phyloP scores from a whole-genome alignment of 2,113 vertebrate genomes.

The Hypocryptadius cinnamomeus region DNA sequence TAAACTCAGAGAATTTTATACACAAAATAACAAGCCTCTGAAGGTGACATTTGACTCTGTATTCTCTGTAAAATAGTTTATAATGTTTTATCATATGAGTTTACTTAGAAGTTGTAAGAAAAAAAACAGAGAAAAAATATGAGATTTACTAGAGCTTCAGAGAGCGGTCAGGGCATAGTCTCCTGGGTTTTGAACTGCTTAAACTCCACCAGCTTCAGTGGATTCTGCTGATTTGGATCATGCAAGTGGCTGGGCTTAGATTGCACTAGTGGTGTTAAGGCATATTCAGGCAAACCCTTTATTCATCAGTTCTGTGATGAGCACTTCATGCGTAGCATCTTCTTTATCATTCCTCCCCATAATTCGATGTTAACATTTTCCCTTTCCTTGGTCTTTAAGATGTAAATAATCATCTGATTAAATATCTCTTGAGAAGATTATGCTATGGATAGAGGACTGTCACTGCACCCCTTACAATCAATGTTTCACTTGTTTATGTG shows the following conservation, averaged over 20 bases:
- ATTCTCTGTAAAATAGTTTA: neutral
- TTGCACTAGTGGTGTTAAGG: conserved; percentile 17
- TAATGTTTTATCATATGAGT: neutral
- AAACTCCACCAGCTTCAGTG: neutral
- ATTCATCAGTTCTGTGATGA: conserved; percentile 59
- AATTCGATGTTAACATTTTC: conserved; percentile 56
- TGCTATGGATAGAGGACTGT: conserved; percentile 63
- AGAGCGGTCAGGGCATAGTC: neutral
- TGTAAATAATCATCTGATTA: conserved; percentile 71
- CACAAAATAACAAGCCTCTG: neutral
- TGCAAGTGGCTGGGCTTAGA: neutral
- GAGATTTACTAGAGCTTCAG: neutral
- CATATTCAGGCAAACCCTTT: conserved; percentile 49
- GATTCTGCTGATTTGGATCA: conserved; percentile 36
- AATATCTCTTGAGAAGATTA: conserved; percentile 67
- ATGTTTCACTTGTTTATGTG: conserved; percentile 66
- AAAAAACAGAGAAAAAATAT: neutral
- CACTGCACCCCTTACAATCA: conserved; percentile 62
- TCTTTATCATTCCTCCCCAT: conserved; percentile 59
- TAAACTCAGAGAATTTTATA: neutral
- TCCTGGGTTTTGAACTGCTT: neutral
- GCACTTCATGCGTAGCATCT: neutral
- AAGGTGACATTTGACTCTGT: neutral
- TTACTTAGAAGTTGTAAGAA: neutral
- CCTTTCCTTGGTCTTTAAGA: conserved; percentile 63